Conservation (phyloP, 2,113 vertebrate genomes). For the Callospermophilus lateralis region DNA sequence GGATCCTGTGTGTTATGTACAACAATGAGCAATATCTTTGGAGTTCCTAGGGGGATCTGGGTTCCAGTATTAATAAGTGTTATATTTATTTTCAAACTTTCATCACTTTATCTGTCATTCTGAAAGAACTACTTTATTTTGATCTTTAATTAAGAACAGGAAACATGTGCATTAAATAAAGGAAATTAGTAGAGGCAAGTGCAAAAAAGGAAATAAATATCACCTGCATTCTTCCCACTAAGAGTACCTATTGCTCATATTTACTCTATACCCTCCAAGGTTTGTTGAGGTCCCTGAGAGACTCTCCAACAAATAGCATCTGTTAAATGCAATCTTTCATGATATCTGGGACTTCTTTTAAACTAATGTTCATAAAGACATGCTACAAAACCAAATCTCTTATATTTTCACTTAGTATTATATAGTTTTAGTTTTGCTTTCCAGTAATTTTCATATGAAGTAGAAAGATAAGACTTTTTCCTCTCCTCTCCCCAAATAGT, state of each 20-base stretch:
- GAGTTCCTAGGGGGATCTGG: not conserved
- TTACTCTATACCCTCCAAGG: not conserved
- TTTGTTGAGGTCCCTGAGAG: not conserved
- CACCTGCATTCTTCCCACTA: not conserved
- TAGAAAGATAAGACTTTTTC: not conserved
- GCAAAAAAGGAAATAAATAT: not conserved
- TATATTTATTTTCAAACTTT: not conserved
- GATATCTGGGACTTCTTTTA: not conserved
- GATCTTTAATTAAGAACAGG: not conserved
- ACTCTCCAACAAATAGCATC: not conserved
- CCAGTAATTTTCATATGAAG: not conserved
- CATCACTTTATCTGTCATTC: not conserved
- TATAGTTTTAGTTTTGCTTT: not conserved
- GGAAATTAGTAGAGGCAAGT: not conserved
- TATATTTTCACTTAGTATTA: not conserved
- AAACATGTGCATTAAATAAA: not conserved
- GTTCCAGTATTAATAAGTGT: not conserved
- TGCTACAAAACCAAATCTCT: not conserved
- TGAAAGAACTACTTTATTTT: not conserved
- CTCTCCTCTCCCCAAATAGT: not conserved
- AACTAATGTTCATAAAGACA: not conserved
- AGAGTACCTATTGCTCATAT: not conserved
- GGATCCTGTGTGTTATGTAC: not conserved
- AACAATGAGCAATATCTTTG: not conserved
- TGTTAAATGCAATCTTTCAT: not conserved